Conservation (phyloP, 2,113 vertebrate species). For the Todiramphus chloris region DNA sequence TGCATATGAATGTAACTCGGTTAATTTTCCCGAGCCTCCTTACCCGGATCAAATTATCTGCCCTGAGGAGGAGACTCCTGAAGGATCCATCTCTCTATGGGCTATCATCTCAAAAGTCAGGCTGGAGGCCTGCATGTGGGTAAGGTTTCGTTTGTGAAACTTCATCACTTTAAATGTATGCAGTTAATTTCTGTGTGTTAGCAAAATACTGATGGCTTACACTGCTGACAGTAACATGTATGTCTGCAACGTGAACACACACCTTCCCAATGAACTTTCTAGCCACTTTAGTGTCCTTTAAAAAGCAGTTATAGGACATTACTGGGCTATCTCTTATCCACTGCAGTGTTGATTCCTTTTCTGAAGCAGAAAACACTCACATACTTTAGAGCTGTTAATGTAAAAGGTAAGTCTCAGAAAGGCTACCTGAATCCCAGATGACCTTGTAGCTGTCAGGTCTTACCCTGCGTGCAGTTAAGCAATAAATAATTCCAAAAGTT, state of each 20-base stretch:
- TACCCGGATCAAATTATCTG: conserved; percentile 96
- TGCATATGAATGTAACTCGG: conserved; percentile 97
- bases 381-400: neutral
- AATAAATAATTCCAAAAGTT: neutral
- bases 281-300: neutral
- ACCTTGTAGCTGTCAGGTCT: neutral
- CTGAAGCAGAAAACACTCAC: neutral
- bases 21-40: conserved; percentile 95
- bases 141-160: conserved; percentile 72
- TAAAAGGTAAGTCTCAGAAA: neutral
- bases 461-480: neutral
- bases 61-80: conserved; percentile 77
- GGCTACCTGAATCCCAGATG: neutral
- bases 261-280: neutral
- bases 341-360: neutral
- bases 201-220: neutral
- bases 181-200: neutral
- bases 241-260: neutral
- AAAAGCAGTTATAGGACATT: neutral
- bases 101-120: conserved; percentile 99
- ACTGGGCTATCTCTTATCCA: neutral
- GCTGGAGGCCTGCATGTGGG: conserved; percentile 99
- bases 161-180: rapidly evolving
- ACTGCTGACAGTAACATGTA: neutral
- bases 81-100: conserved; percentile 87